A percentile compares a stretch with the other conserved stretches of the same genome.
These are phyloP conservation scores for Cottoperca gobio DNA, from an alignment of 2,797 vertebrate genomes.

Conservation along the genomic window DNA sequence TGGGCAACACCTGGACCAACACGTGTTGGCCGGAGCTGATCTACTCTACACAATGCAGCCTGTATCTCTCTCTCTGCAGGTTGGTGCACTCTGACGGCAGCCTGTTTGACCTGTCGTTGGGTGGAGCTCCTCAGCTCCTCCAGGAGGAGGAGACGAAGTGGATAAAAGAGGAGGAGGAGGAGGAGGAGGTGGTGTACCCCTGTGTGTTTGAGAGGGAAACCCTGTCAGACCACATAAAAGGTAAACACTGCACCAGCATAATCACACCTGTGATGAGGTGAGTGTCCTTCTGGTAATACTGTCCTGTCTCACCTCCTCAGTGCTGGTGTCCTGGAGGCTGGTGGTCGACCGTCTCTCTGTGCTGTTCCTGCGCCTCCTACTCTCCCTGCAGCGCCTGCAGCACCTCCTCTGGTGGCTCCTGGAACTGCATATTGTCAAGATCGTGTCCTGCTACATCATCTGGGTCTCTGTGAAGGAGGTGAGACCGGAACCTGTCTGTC, in stretches of 20 bases:
- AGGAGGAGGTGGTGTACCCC: constrained; percentile 49
- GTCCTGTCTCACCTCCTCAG: constrained; percentile 72
- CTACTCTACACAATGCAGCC: too few relatives aligned
- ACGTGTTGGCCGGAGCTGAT: too few relatives aligned
- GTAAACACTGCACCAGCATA: constrained; percentile 62
- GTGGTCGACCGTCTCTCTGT: constrained; percentile 95
- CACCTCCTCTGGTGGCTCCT: constrained; percentile 95
- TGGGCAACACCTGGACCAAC: too few relatives aligned
- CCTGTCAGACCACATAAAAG: constrained; percentile 78
- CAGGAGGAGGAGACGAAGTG: constrained; percentile 20
- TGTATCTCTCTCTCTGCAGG: constrained; percentile 82
- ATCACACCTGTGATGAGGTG: not conserved
- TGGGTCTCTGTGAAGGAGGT: constrained; percentile 96
- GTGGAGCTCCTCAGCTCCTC: constrained; percentile 77
- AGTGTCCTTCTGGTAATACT: too few relatives aligned
- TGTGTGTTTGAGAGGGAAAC: constrained; percentile 62
- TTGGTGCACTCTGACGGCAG: constrained; percentile 95
- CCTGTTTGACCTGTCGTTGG: constrained; percentile 90
- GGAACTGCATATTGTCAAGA: constrained; percentile 95
- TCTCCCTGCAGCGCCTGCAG: constrained; percentile 93
- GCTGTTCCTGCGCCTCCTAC: constrained; percentile 91
- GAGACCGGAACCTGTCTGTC: constrained; percentile 23
- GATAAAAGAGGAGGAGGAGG: constrained; percentile 29
- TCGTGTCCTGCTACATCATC: constrained; percentile 94
- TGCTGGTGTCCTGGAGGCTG: constrained; percentile 92